Evolutionary conservation across 2,113 vertebrate species (phyloP).

Genomic region (Microtus montanus): DNA sequence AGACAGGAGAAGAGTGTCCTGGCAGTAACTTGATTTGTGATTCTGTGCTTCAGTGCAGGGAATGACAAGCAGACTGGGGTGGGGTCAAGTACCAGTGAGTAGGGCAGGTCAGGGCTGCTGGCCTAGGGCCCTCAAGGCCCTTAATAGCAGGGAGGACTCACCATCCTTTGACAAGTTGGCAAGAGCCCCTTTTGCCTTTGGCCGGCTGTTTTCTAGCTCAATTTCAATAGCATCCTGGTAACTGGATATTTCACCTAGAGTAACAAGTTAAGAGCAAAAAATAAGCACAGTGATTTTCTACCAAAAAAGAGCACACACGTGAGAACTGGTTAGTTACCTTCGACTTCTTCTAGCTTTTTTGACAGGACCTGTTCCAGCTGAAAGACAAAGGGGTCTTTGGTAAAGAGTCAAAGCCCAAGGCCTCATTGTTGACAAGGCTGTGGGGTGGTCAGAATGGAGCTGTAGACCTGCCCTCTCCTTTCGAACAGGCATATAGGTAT

Average conservation of each 20-base stretch:
- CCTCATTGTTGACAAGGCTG: not conserved
- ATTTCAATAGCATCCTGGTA: conserved; percentile 97
- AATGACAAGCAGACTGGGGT: not conserved
- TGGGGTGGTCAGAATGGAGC: not conserved
- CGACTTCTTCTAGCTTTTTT: conserved; percentile 93
- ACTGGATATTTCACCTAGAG: conserved; percentile 92
- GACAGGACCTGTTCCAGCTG: conserved; percentile 94
- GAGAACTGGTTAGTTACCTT: conserved; percentile 87
- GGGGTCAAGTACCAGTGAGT: no score
- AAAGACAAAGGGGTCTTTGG: conserved; percentile 24
- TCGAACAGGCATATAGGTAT: not conserved
- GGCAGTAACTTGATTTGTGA: not conserved
- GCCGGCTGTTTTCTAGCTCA: conserved; percentile 92
- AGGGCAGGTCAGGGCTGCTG: not conserved
- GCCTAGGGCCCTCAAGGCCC: no score
- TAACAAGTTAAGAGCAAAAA: conserved; percentile 29
- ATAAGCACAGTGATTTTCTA: conserved; percentile 11
- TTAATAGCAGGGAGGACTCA: conserved; percentile 73
- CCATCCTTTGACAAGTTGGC: conserved; percentile 90
- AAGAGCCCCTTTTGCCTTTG: conserved; percentile 91
- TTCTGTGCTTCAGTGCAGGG: not conserved
- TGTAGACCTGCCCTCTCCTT: not conserved
- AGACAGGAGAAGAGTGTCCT: no score
- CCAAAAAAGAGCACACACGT: not conserved
- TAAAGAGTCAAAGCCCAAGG: not conserved